A percentile compares a stretch with the other conserved stretches of the same genome.
Evolutionary conservation across 2,113 vertebrate species (phyloP).

Genomic region (Pholis gunnellus): DNA sequence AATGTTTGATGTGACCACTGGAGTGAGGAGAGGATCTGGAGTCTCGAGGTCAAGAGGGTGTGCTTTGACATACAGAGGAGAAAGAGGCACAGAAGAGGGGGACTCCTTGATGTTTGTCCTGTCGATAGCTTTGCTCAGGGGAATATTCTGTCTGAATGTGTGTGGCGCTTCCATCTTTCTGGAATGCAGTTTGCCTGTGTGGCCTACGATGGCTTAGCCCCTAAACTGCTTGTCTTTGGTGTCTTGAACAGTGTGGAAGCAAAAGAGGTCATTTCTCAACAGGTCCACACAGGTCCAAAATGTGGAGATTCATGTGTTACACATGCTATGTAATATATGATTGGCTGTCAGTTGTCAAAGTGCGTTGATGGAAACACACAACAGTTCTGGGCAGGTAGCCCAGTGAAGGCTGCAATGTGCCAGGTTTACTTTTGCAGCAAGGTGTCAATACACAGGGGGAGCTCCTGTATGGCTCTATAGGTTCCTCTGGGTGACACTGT

Average conservation of each 20-base stretch:
- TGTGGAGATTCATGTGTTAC: neutral
- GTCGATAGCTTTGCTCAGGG: conserved; percentile 76
- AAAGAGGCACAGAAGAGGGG: conserved; percentile 51
- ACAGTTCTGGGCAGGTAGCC: conserved; percentile 34
- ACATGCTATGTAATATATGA: conserved; percentile 14
- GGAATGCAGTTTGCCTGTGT: conserved; percentile 55
- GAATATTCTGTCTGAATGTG: conserved; percentile 64
- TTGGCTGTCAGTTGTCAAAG: conserved; percentile 24
- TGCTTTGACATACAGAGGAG: conserved; percentile 78
- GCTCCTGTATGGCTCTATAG: conserved; percentile 39
- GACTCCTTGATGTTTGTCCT: conserved; percentile 81
- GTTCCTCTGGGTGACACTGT: conserved; percentile 24
- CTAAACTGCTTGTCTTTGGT: conserved; percentile 35
- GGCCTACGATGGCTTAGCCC: conserved; percentile 7
- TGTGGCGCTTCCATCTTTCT: conserved; percentile 43
- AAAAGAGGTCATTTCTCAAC: conserved; percentile 25
- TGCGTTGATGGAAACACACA: conserved; percentile 31
- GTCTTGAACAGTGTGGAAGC: conserved; percentile 23
- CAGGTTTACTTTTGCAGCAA: conserved; percentile 41
- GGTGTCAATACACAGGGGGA: conserved; percentile 36
- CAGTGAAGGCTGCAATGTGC: conserved; percentile 21
- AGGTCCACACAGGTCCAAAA: neutral
- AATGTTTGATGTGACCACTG: conserved; percentile 76
- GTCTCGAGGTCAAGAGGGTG: conserved; percentile 77
- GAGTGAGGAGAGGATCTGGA: conserved; percentile 71